Evolutionary conservation across 2,113 vertebrate species (phyloP).

Genomic region (Gallinago undulata): DNA sequence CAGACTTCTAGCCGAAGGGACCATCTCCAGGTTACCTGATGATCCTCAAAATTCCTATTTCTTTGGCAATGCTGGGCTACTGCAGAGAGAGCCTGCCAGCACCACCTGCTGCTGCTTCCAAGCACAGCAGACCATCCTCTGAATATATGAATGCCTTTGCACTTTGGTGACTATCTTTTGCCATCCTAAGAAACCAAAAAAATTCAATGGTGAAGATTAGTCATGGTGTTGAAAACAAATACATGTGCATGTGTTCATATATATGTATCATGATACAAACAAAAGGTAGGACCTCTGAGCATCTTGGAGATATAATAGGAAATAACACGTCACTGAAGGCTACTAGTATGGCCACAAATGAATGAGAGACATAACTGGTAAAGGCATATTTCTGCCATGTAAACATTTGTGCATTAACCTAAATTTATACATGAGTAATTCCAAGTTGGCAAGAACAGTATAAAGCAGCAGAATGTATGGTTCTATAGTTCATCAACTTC

Average conservation of each 20-base stretch:
- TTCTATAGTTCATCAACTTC: not conserved
- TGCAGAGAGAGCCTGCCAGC: not conserved
- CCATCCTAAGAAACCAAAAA: no score
- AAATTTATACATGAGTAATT: not conserved
- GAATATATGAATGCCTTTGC: not conserved
- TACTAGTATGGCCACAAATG: not conserved
- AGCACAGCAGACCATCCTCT: no score
- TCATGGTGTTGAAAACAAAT: not conserved
- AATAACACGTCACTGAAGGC: not conserved
- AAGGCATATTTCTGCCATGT: not conserved
- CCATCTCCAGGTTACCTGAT: not conserved
- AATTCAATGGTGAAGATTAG: not conserved
- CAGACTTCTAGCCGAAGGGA: not conserved
- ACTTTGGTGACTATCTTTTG: not conserved
- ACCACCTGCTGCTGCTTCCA: not conserved
- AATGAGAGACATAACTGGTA: not conserved
- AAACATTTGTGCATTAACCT: not conserved
- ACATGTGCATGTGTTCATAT: fast-evolving
- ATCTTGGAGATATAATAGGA: not conserved
- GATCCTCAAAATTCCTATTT: not conserved
- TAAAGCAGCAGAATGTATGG: not conserved
- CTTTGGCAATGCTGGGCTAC: not conserved
- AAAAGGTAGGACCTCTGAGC: not conserved
- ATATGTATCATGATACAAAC: not conserved
- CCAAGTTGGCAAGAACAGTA: not conserved